Evolutionary conservation across 2,113 vertebrate genomes (phyloP).

Genomic region (Odontophorus gujanensis): DNA sequence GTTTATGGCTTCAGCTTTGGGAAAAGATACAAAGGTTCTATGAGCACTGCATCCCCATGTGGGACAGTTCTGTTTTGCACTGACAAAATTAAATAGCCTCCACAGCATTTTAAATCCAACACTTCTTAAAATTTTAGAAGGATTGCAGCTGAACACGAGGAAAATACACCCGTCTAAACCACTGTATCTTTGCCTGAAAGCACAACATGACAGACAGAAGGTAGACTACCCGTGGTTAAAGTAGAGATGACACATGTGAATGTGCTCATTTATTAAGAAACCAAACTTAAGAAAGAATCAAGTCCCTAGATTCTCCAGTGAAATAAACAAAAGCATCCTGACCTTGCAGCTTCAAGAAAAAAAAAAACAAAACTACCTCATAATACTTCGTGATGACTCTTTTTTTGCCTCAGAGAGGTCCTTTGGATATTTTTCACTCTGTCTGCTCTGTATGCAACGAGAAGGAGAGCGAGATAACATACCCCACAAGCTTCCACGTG

Average conservation of each 20-base stretch:
- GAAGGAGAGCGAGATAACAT: background rate
- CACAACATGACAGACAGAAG: background rate
- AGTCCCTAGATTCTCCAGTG: background rate
- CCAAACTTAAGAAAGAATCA: background rate
- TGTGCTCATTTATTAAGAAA: background rate
- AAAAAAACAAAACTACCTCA: accelerated
- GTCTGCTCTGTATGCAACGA: background rate
- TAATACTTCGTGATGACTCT: background rate
- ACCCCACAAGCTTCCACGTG: background rate
- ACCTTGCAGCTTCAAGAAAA: background rate
- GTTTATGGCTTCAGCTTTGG: background rate
- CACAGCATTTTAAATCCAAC: background rate
- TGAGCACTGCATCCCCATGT: background rate
- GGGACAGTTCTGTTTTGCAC: background rate
- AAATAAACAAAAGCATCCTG: background rate
- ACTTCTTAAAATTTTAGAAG: background rate
- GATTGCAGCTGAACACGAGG: background rate
- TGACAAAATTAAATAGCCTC: background rate
- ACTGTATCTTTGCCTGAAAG: background rate
- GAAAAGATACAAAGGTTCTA: background rate
- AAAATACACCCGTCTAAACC: background rate
- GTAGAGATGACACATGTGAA: background rate
- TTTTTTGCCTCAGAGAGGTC: background rate
- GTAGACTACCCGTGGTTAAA: background rate
- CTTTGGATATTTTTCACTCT: background rate